Conservation (phyloP, 2,113 vertebrate genomes). For the Natator depressus region DNA sequence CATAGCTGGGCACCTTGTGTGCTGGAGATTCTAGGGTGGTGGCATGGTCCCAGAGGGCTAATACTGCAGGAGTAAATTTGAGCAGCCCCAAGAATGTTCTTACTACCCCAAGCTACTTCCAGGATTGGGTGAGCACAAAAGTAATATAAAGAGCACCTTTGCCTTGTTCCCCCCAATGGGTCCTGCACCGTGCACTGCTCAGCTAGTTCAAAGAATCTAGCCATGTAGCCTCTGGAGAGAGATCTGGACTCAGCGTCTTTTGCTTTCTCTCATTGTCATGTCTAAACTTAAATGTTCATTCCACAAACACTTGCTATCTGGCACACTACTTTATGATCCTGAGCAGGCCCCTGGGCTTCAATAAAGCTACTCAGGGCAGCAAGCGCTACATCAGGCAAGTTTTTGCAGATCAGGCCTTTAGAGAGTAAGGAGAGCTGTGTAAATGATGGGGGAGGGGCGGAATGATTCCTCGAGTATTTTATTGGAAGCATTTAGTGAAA, state of each 20-base stretch:
- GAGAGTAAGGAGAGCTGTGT: not conserved
- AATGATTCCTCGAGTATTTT: not conserved
- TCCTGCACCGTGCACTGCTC: not conserved
- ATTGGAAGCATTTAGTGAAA: not conserved
- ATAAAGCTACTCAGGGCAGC: not conserved
- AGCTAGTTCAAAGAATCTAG: not conserved
- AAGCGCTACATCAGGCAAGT: not conserved
- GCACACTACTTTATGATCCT: not conserved
- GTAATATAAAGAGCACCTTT: not conserved
- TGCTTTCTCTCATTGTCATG: not conserved
- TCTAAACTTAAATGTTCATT: not conserved
- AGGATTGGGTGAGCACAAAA: not conserved
- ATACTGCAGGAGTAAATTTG: not conserved
- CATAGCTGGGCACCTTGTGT: not conserved
- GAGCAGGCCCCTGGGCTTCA: not conserved
- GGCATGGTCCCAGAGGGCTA: not conserved
- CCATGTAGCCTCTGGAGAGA: not conserved
- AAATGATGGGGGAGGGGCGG: not conserved
- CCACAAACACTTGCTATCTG: not conserved
- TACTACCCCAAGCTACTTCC: not conserved
- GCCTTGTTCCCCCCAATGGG: not conserved
- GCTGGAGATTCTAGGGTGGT: not conserved
- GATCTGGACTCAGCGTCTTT: not conserved
- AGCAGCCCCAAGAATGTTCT: not conserved
- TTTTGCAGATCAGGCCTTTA: not conserved